Evolutionary conservation across 2,113 vertebrate genomes (phyloP).

Genomic region (Isichthys henryi): DNA sequence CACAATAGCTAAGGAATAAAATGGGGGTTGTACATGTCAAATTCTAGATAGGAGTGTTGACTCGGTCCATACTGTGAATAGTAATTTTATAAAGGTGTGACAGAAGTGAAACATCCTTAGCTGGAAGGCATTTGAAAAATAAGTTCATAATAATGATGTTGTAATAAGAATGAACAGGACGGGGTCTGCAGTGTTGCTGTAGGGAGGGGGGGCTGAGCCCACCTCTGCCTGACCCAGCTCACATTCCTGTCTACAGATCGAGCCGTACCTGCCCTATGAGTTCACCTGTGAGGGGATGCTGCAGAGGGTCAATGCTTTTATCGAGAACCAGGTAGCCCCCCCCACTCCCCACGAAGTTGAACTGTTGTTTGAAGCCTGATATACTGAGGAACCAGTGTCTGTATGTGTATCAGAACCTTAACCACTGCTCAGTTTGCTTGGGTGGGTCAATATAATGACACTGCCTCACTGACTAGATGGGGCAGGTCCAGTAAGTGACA

Average conservation of each 20-base stretch:
- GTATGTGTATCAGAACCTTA: not conserved
- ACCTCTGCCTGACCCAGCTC: not conserved
- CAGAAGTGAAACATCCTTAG: not conserved
- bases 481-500: not conserved
- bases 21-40: not conserved
- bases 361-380: not conserved
- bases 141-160: not conserved
- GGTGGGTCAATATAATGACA: not conserved
- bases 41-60: not conserved
- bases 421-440: not conserved
- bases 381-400: not conserved
- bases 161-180: not conserved
- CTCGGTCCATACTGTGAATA: not conserved
- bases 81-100: not conserved
- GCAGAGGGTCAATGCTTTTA: conserved; percentile 93
- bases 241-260: conserved; percentile 63
- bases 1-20: not conserved
- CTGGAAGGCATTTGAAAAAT: not conserved
- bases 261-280: conserved; percentile 95
- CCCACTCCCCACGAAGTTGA: not conserved
- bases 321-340: conserved; percentile 83
- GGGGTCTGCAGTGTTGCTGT: not conserved
- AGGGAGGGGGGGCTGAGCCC: not conserved
- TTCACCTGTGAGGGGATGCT: conserved; percentile 98
- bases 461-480: not conserved